Evolutionary conservation across 2,888 invertebrate genomes (phyloP), one percentile per base, ranked within the genome.

Genomic region (Venustoraphidia nigricollis): DNA sequence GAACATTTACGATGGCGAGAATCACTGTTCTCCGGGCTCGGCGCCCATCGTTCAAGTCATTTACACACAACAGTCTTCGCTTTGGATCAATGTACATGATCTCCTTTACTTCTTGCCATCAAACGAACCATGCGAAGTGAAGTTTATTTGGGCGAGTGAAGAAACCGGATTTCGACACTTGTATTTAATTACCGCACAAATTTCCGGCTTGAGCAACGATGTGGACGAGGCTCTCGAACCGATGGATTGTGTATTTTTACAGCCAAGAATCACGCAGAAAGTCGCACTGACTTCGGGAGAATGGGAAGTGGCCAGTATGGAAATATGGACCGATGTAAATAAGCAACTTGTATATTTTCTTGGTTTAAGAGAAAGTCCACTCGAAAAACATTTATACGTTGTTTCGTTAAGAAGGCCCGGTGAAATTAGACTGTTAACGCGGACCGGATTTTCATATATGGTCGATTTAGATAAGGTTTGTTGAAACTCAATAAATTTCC

Each of bases 21-120:
- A 66, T 54, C 63, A 65, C 46, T 63, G 50, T 38, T 62, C 59
- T 37, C 55, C 62, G 9, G 61, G 62, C 50, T 56, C 61, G n/a
- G 61, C 63, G 27, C 67, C 73, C 6, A 68, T 72, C 44, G 72
- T 75, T n/a, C 75, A 75, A 60, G 76, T 76, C 14, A 67, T 76
- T 53, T 75, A 74, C 58, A 72, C 78, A 5, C 79, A 82, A 58
- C 69, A 69, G 51, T 81, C 88, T 0, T 77, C 81, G 50, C 78
- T 89, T n/a, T 95, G 95, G 95, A 81, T 95, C 51, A 94, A 95
- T 67, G 87, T 94, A 2, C 90, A 94, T 64, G 93, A 95, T 63
- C 75, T 93, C 51, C 69, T 95, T 0, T 76, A 90, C 64, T 93
- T 94, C 66, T 70, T 93, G 52, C 82, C 84, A 8, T 69, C 75